Evolutionary conservation across 2,888 invertebrate genomes (phyloP), one percentile per base, ranked within the genome.

Genomic region (Eulithis prunata): DNA sequence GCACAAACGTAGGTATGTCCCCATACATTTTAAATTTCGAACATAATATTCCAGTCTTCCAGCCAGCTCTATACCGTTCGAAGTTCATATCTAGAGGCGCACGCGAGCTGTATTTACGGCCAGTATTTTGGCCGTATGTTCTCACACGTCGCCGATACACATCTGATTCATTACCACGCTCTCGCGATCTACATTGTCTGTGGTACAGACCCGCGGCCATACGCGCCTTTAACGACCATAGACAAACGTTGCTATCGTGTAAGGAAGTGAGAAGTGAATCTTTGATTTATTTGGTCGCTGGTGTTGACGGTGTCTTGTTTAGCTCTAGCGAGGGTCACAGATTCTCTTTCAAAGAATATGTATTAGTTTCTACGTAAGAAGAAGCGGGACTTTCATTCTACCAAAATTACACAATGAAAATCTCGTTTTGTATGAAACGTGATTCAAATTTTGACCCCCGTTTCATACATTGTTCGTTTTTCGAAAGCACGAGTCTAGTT

Each of bases 61-160:
- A 56, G 80, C 72, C 84, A 75, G 60, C 64, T 88, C 87, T 88
- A 82, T 5, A 4, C 32, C 64, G 45, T 78, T 78, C 72, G 43
- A 74, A 75, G 70, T 53, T 66, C 66, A 61, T 71, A 65, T 56
- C 36, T 62, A 38, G 64, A 67, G 62, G 73, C 83, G 89, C 92
- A 91, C 92, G 93, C 91, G 88, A 93, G 87, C 85, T 81, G 83
- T 91, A 91, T 91, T 92, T 91, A 91, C 90, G 83, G 87, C 85
- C 79, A 82, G 90, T 92, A 93, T 93, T 94, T 93, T 76, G 91
- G 91, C 89, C 91, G 91, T 91, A 89, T 91, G 92, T 91, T 92
- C 91, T 89, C 92, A 91, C 92, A 91, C 91, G 91, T 90, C 90
- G 78, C 68, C 85, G 91, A 91, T 91, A 92, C 90, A 89, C 88